Evolutionary conservation across 2,888 invertebrate species (phyloP).

Genomic region (Sclerodermus sp.): DNA sequence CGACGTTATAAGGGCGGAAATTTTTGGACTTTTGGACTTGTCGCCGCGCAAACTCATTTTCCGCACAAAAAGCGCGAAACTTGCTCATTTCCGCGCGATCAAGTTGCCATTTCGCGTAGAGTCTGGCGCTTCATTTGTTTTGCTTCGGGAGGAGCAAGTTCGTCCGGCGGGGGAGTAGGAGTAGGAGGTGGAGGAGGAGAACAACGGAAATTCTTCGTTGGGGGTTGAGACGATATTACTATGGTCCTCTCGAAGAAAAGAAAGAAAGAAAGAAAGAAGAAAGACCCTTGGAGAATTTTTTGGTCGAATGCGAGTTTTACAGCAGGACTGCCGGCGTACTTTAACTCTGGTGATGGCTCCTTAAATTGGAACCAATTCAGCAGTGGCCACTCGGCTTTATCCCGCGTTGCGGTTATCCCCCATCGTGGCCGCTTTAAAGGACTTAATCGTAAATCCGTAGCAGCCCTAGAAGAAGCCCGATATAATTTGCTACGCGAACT

Average conservation of each 20-base stretch:
- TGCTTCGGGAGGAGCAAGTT: too few species aligned
- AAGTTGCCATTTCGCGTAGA: constrained; percentile 23
- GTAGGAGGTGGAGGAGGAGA: too few species aligned
- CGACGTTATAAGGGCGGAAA: constrained; percentile 21
- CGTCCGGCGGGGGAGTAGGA: too few species aligned
- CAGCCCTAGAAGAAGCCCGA: constrained; percentile 4
- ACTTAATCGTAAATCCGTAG: constrained; percentile 16
- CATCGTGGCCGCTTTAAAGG: not conserved
- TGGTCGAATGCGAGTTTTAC: constrained; percentile 1
- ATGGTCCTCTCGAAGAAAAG: too few species aligned
- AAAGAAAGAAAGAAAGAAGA: too few species aligned
- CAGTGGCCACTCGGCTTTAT: not conserved
- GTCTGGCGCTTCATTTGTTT: constrained; percentile 1
- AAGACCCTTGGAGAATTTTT: not conserved
- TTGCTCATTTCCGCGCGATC: constrained; percentile 17
- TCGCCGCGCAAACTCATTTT: constrained; percentile 22
- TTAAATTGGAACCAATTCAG: constrained; percentile 37
- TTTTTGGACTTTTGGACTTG: constrained; percentile 19
- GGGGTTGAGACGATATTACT: too few species aligned
- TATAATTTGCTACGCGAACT: constrained; percentile 11
- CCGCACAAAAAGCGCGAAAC: constrained; percentile 15
- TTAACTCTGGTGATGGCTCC: constrained; percentile 18
- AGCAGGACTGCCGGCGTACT: not conserved
- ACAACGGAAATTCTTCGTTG: too few species aligned
- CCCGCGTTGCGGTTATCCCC: too few species aligned